Evolutionary conservation across 2,888 invertebrate genomes (phyloP).

Genomic region (Melipona bicolor): DNA sequence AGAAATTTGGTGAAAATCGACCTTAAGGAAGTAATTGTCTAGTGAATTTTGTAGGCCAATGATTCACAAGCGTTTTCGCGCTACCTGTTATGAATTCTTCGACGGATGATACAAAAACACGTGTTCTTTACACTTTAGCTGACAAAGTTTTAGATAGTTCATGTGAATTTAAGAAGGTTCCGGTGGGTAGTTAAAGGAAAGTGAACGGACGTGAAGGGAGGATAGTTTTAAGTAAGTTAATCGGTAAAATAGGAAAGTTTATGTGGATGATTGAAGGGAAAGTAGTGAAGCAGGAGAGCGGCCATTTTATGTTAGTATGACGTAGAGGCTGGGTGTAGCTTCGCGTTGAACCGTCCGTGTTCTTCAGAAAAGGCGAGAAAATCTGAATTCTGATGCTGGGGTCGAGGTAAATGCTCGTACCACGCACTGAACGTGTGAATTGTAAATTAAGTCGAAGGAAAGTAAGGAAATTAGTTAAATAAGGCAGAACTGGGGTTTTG

Average conservation of each 20-base stretch:
- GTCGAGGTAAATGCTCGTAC: conserved; percentile 74
- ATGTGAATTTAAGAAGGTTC: conserved; percentile 18
- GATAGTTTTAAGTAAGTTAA: conserved; percentile 20
- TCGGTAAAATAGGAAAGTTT: conserved; percentile 49
- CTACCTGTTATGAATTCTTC: conserved; percentile 75
- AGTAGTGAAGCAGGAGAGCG: conserved; percentile 71
- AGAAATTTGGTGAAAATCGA: conserved; percentile 28
- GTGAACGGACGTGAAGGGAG: conserved; percentile 15
- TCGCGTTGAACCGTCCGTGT: conserved; percentile 79
- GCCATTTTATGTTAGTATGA: conserved; percentile 83
- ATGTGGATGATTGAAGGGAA: conserved; percentile 65
- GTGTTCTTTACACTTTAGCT: conserved; percentile 65
- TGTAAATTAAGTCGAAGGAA: conserved; percentile 67
- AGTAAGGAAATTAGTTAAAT: conserved; percentile 64
- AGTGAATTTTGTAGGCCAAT: conserved; percentile 66
- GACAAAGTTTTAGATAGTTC: conserved; percentile 33
- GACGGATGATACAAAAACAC: conserved; percentile 72
- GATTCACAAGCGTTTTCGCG: conserved; percentile 74
- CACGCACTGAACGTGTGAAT: conserved; percentile 73
- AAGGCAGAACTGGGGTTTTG: conserved; percentile 57
- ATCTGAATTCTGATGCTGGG: conserved; percentile 72
- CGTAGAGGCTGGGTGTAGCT: conserved; percentile 83
- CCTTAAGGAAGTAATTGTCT: conserved; percentile 45
- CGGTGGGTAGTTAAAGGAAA: conserved; percentile 22
- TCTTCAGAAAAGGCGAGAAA: conserved; percentile 72